Evolutionary conservation across 2,888 invertebrate genomes (phyloP).

Genomic region (Phymatocera aterrima): DNA sequence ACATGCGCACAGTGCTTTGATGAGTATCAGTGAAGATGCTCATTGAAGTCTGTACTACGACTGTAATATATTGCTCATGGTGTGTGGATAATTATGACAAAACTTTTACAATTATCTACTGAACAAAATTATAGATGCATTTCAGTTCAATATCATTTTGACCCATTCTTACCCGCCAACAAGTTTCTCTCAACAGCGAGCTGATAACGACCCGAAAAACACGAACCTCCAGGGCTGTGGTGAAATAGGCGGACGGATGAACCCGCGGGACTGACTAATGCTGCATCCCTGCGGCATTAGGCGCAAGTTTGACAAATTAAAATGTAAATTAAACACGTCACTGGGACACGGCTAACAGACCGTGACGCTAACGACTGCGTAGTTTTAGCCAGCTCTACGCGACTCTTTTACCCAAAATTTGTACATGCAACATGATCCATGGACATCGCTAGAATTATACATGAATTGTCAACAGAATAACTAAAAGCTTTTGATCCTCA

Average conservation of each 20-base stretch:
- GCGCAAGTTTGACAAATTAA: slow-evolving; percentile 31
- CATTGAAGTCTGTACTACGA: too few species aligned
- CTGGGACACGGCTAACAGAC: slow-evolving; percentile 21
- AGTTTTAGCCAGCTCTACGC: not conserved
- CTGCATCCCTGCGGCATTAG: slow-evolving; percentile 16
- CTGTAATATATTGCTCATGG: too few species aligned
- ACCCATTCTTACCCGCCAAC: not conserved
- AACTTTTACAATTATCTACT: not conserved
- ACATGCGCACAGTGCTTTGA: too few species aligned
- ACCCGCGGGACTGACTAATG: slow-evolving; percentile 13
- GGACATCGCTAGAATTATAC: not conserved
- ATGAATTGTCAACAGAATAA: not conserved
- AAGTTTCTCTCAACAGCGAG: not conserved
- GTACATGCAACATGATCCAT: not conserved
- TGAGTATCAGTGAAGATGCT: too few species aligned
- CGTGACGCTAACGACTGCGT: not conserved
- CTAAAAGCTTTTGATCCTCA: not conserved
- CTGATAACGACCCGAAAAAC: not conserved
- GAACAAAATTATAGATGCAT: not conserved
- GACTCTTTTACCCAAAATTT: not conserved
- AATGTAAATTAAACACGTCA: slow-evolving; percentile 21
- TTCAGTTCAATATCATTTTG: not conserved
- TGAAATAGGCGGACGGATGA: slow-evolving; percentile 4
- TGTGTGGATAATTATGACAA: too few species aligned
- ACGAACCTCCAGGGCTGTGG: not conserved